Evolutionary conservation across 2,888 invertebrate genomes (phyloP).

Genomic region (Anorthoa munda): DNA sequence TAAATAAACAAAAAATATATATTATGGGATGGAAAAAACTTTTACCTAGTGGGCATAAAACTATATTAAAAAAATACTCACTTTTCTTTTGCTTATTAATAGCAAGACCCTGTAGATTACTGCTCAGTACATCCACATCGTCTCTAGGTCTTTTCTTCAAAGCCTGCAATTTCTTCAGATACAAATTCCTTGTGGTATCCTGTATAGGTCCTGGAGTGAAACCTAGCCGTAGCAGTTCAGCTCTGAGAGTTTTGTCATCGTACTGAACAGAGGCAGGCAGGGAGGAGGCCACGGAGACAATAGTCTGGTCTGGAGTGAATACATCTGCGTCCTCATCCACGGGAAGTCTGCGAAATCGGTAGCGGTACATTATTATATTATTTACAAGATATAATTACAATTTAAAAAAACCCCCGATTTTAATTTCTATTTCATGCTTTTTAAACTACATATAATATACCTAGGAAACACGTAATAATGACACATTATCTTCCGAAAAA

Average conservation of each 20-base stretch:
- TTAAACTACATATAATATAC: too few species aligned
- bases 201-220: conserved; percentile 96
- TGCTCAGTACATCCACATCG: conserved; percentile 36
- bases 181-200: conserved; percentile 94
- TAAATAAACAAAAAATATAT: not conserved
- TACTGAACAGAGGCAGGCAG: conserved; percentile 92
- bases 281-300: conserved; percentile 88
- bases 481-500: too few species aligned
- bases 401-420: too few species aligned
- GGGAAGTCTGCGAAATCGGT: conserved; percentile 76
- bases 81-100: conserved; percentile 58
- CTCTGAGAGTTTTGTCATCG: conserved; percentile 92
- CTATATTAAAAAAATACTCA: too few species aligned
- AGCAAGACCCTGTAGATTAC: conserved; percentile 40
- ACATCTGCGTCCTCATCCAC: conserved; percentile 77
- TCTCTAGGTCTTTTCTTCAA: conserved; percentile 83
- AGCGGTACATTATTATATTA: conserved; percentile 23
- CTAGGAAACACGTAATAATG: too few species aligned
- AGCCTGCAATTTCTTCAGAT: conserved; percentile 93
- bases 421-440: too few species aligned
- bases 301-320: conserved; percentile 80
- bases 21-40: not conserved
- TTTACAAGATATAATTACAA: too few species aligned
- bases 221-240: conserved; percentile 92
- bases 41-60: too few species aligned